Evolutionary conservation across 2,113 vertebrate species (phyloP), one percentile per base, ranked within the genome.

Genomic region (Pseudorasbora parva): DNA sequence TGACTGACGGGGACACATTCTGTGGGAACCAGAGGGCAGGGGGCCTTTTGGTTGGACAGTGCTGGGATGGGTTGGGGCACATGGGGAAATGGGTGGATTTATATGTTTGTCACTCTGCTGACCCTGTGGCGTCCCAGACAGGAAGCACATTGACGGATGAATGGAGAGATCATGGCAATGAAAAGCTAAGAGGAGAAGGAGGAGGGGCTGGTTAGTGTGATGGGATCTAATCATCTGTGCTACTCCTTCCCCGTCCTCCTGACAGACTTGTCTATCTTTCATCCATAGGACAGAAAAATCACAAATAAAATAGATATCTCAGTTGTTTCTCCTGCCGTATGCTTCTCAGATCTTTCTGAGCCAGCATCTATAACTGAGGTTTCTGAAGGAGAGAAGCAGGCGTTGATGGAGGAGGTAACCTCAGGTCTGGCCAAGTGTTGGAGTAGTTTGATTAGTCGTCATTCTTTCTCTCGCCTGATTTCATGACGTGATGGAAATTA

Each of bases 141-240:
- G 92, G 91, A 93, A 93, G 75, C 43, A 33, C 66, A 85, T 66
- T 87, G 90, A 84, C 84, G 89, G 62, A 91, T 93, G 91, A 94
- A 94, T 93, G 91, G 90, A 93, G 89, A 91, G 93, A 92, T 93
- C 91, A 92, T 88, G 91, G 83, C 91, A 89, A 84, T 90, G 89
- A 87, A 86, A 88, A 71, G 88, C 68, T 59, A 68, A 79, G 83
- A 15, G 25, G 66, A 62, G 54, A 30, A 49, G 21, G 60, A 84
- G 79, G 76, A 27, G 41, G 47, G 25, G 62, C 1, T 62, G 23
- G 15, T 45, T 27, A 19, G 37, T 84, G 33, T 78, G 85, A 77
- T 72, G 64, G 54, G 27, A 82, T 86, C 80, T 69, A 43, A 66
- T 43, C 71, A 56, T 27, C 10, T 64, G 72, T 59, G 59, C 17